Evolutionary conservation across 2,113 vertebrate genomes (phyloP).

Genomic region (Poeciliopsis occidentalis): DNA sequence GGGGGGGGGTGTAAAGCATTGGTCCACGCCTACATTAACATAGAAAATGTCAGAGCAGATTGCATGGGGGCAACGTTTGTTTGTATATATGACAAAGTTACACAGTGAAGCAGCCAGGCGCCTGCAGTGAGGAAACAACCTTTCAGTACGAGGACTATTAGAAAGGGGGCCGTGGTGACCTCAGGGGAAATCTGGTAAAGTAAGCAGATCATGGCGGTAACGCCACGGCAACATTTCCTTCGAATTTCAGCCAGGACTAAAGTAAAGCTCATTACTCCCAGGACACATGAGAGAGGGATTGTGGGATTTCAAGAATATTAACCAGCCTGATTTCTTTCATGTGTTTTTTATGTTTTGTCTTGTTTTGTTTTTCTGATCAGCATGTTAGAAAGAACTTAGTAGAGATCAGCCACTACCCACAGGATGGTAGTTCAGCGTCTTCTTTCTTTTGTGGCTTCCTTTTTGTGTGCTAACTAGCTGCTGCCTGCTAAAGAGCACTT

Average conservation of each 20-base stretch:
- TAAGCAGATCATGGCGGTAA: neutral
- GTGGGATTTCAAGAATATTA: too few relatives aligned
- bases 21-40: too few relatives aligned
- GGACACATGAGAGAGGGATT: too few relatives aligned
- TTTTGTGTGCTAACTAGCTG: too few relatives aligned
- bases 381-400: too few relatives aligned
- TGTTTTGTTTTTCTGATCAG: too few relatives aligned
- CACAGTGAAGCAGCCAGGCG: constrained; percentile 40
- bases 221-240: constrained; percentile 22
- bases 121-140: constrained; percentile 29
- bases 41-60: constrained; percentile 21
- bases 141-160: constrained; percentile 30
- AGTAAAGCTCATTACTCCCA: constrained; percentile 2
- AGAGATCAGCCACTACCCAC: too few relatives aligned
- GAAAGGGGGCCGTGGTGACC: constrained; percentile 32
- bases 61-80: constrained; percentile 30
- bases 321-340: too few relatives aligned
- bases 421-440: too few relatives aligned
- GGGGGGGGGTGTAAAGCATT: neutral
- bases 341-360: too few relatives aligned
- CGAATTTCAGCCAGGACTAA: constrained; percentile 22
- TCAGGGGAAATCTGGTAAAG: constrained; percentile 16
- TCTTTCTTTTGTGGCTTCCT: too few relatives aligned
- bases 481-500: too few relatives aligned
- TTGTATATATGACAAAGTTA: constrained; percentile 20